Evolutionary conservation across 2,888 invertebrate genomes (phyloP).

Genomic region (Drosophila longiperda): DNA sequence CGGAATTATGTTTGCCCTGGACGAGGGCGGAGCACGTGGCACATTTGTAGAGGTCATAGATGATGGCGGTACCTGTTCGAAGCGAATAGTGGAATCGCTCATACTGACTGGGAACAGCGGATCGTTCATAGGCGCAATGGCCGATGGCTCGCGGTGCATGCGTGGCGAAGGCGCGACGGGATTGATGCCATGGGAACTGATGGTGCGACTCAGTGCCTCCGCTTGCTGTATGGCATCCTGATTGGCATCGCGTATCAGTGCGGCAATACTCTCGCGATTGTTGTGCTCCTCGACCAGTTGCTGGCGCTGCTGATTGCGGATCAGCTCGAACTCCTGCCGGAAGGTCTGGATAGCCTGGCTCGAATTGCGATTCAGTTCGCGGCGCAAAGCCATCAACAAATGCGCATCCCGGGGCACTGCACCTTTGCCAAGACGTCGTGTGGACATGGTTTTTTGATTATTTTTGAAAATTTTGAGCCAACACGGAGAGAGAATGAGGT

Average conservation of each 20-base stretch:
- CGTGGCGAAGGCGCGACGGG: conserved; percentile 18
- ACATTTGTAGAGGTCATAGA: neutral
- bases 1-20: conserved; percentile 20
- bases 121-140: neutral
- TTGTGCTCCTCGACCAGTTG: conserved; percentile 45
- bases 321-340: conserved; percentile 67
- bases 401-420: conserved; percentile 38
- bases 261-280: conserved; percentile 42
- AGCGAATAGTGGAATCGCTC: neutral
- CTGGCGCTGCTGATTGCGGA: conserved; percentile 49
- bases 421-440: neutral
- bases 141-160: conserved; percentile 11
- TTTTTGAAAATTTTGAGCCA: conserved; percentile 32
- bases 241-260: conserved; percentile 44
- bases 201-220: conserved; percentile 60
- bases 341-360: conserved; percentile 47
- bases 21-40: conserved; percentile 43
- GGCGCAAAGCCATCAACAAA: conserved; percentile 32
- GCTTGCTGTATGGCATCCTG: conserved; percentile 51
- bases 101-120: neutral
- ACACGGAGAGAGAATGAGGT: neutral
- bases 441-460: conserved; percentile 39
- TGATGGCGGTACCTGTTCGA: neutral
- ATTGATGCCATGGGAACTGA: conserved; percentile 55
- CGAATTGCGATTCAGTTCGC: conserved; percentile 50